Evolutionary conservation across 2,888 invertebrate species (phyloP).

Genomic region (Apotomis betuletana): DNA sequence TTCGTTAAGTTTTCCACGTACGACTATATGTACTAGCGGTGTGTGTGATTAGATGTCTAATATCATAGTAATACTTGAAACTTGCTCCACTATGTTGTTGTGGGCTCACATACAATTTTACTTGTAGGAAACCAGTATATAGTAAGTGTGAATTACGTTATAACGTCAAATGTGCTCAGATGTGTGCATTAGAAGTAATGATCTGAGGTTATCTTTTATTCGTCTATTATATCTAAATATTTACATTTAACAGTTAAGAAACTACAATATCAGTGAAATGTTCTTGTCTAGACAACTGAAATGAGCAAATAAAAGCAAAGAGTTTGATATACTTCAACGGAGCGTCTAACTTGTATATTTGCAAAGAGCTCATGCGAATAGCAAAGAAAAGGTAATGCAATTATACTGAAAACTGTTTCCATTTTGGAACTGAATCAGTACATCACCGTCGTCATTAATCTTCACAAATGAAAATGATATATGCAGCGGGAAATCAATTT

Average conservation of each 20-base stretch:
- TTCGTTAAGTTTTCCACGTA: neutral
- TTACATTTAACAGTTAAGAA: too few relatives aligned
- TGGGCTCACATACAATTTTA: neutral
- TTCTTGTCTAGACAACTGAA: too few relatives aligned
- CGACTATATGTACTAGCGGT: neutral
- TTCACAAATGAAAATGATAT: constrained; percentile 69
- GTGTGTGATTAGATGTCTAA: neutral
- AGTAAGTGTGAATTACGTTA: too few relatives aligned
- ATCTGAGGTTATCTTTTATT: too few relatives aligned
- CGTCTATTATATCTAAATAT: too few relatives aligned
- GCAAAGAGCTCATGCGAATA: neutral
- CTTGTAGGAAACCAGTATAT: neutral
- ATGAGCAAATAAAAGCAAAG: neutral
- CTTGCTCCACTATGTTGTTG: neutral
- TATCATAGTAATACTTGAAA: neutral
- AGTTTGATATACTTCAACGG: neutral
- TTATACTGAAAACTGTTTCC: neutral
- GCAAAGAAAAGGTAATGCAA: neutral
- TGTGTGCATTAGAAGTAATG: too few relatives aligned
- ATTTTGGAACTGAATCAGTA: constrained; percentile 11
- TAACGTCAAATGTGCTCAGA: too few relatives aligned
- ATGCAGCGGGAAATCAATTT: constrained; percentile 74
- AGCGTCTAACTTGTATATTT: neutral
- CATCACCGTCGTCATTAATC: constrained; percentile 50
- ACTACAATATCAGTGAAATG: too few relatives aligned